phyloP scores from a whole-genome alignment of 1,140 invertebrate genomes.

The Drosophila sproati region DNA sequence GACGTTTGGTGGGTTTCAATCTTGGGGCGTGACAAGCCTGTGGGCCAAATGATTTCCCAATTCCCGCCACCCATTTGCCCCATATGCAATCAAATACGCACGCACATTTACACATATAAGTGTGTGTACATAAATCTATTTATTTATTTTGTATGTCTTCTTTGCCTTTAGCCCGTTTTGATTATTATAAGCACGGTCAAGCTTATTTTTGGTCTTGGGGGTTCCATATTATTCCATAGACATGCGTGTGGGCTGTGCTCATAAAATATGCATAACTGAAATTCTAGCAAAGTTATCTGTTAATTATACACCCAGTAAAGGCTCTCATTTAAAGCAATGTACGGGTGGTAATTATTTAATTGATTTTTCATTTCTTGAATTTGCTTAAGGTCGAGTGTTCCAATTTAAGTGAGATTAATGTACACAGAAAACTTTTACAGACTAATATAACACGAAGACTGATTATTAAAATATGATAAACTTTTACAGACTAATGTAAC shows the following conservation, averaged over 20 bases:
- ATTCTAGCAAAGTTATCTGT: conserved; percentile 24
- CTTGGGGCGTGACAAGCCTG: conserved; percentile 26
- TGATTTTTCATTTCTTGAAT: conserved; percentile 18
- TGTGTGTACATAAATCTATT: conserved; percentile 11
- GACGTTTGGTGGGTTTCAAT: conserved; percentile 25
- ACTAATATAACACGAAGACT: neutral
- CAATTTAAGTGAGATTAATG: neutral
- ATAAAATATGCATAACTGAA: conserved; percentile 32
- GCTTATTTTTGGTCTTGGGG: conserved; percentile 30
- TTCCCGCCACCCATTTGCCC: neutral
- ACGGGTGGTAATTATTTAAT: conserved; percentile 10
- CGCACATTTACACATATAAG: conserved; percentile 3
- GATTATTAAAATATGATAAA: neutral
- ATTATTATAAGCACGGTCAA: conserved; percentile 21
- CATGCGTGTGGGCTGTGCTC: conserved; percentile 27
- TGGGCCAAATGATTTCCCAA: neutral
- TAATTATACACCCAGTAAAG: conserved; percentile 19
- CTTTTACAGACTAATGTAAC: neutral
- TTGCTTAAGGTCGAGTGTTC: neutral
- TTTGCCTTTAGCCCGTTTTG: conserved; percentile 1
- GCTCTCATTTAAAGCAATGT: neutral
- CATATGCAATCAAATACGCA: conserved; percentile 20
- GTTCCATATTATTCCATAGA: neutral
- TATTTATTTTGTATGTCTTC: conserved; percentile 13
- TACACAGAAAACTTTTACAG: neutral